phyloP scores from a whole-genome alignment of 2,888 invertebrate species.

The Drosophila differens region DNA sequence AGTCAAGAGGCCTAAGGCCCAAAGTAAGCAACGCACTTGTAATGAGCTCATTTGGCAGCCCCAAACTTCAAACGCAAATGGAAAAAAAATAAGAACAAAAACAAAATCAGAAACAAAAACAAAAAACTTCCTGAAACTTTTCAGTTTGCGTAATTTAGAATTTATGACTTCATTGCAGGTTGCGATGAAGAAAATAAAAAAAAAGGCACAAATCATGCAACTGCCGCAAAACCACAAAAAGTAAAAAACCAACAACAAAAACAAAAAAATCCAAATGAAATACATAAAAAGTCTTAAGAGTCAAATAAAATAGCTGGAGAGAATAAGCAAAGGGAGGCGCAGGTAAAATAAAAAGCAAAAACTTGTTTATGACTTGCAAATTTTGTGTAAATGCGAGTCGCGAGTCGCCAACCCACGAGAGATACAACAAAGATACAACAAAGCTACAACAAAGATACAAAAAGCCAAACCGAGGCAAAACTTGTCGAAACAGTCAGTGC shows the following conservation, averaged over 20 bases:
- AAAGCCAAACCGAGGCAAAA: constrained; percentile 26
- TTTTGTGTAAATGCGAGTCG: constrained; percentile 66
- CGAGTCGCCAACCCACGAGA: constrained; percentile 34
- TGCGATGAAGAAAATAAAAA: constrained; percentile 24
- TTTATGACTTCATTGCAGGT: constrained; percentile 72
- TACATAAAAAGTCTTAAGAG: constrained; percentile 22
- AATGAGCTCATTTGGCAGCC: constrained; percentile 55
- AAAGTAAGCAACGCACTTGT: constrained; percentile 40
- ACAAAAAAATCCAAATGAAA: constrained; percentile 38
- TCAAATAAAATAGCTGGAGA: constrained; percentile 25
- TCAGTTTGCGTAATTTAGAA: constrained; percentile 62
- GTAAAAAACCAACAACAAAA: not conserved
- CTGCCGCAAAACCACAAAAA: constrained; percentile 29
- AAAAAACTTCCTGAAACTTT: constrained; percentile 50
- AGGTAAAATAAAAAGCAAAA: constrained; percentile 75
- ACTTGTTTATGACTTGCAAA: constrained; percentile 82
- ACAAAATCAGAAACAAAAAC: constrained; percentile 11
- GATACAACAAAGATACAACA: constrained; percentile 1
- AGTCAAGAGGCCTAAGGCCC: constrained; percentile 19
- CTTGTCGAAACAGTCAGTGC: constrained; percentile 55
- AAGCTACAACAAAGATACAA: constrained; percentile 4
- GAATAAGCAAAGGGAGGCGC: constrained; percentile 34
- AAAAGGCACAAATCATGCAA: constrained; percentile 54
- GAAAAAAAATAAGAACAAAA: constrained; percentile 3
- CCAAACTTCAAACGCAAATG: constrained; percentile 19